Evolutionary conservation across 2,888 invertebrate genomes (phyloP).

Genomic region (Exephanes ischioxanthus): DNA sequence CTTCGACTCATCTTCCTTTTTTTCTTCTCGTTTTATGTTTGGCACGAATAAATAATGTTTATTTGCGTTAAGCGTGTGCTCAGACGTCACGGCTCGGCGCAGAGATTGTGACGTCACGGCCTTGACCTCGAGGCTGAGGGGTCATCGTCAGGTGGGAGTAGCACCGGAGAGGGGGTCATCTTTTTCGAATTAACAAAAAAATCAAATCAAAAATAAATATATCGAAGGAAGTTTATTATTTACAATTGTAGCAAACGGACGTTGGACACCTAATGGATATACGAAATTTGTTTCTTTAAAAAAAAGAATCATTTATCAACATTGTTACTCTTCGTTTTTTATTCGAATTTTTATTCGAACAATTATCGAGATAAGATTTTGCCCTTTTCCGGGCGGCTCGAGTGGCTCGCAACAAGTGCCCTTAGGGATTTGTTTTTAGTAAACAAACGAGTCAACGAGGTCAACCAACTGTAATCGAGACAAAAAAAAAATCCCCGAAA

Average conservation of each 20-base stretch:
- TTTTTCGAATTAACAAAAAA: not conserved
- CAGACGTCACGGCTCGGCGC: constrained; percentile 9
- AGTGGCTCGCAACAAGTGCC: constrained; percentile 9
- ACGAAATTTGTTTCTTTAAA: not conserved
- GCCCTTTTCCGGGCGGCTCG: not conserved
- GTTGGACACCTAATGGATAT: not conserved
- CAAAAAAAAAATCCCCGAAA: not conserved
- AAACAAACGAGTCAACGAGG: constrained; percentile 15
- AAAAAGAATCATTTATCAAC: not conserved
- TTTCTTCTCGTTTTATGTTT: constrained; percentile 56
- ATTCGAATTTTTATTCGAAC: not conserved
- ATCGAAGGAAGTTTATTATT: not conserved
- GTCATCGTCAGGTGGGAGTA: not conserved
- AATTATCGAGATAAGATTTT: not conserved
- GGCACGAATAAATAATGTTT: constrained; percentile 70
- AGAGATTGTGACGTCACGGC: constrained; percentile 12
- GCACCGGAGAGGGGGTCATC: constrained; percentile 14
- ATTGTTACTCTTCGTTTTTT: not conserved
- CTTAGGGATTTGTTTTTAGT: constrained; percentile 6
- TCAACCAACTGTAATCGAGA: not conserved
- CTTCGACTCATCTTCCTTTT: constrained; percentile 36
- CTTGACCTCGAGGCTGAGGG: constrained; percentile 10
- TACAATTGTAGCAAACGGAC: not conserved
- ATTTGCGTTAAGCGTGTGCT: constrained; percentile 65
- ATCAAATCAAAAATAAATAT: not conserved